Evolutionary conservation across 2,797 vertebrate species (phyloP).

Genomic region (Arnoldichthys spilopterus): DNA sequence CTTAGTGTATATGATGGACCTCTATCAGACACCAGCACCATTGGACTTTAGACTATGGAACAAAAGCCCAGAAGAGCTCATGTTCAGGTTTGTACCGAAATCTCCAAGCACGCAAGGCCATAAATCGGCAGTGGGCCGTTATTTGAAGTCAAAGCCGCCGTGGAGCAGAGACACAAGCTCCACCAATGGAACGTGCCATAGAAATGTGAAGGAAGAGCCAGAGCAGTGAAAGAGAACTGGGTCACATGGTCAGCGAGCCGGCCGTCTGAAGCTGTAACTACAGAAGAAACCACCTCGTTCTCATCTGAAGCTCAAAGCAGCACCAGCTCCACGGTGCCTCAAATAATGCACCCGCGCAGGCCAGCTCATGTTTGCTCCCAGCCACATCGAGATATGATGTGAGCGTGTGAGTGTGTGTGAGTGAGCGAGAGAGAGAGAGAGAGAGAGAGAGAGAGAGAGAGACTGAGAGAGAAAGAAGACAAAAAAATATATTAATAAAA

Average conservation of each 20-base stretch:
- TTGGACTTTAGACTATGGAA: neutral
- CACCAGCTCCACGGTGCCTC: neutral
- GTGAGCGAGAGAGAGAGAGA: neutral
- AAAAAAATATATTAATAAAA: constrained; percentile 72
- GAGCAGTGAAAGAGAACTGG: constrained; percentile 3
- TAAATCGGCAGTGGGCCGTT: neutral
- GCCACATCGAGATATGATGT: constrained; percentile 10
- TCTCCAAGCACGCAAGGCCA: too few relatives aligned
- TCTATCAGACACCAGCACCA: too few relatives aligned
- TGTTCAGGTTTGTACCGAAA: neutral
- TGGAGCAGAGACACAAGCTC: neutral
- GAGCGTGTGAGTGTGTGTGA: constrained; percentile 5
- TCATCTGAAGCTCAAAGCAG: constrained; percentile 23
- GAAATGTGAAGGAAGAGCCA: constrained; percentile 7
- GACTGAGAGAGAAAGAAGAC: constrained; percentile 49
- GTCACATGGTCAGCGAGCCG: constrained; percentile 26
- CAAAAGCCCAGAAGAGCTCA: neutral
- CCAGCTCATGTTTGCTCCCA: constrained; percentile 13
- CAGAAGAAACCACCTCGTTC: constrained; percentile 9
- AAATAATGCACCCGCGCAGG: neutral
- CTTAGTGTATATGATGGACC: too few relatives aligned
- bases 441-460: constrained; percentile 19
- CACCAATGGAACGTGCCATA: neutral
- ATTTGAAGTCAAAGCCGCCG: neutral
- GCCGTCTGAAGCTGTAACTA: constrained; percentile 22